Evolutionary conservation across 2,113 vertebrate genomes (phyloP).

Genomic region (Oxyura jamaicensis): DNA sequence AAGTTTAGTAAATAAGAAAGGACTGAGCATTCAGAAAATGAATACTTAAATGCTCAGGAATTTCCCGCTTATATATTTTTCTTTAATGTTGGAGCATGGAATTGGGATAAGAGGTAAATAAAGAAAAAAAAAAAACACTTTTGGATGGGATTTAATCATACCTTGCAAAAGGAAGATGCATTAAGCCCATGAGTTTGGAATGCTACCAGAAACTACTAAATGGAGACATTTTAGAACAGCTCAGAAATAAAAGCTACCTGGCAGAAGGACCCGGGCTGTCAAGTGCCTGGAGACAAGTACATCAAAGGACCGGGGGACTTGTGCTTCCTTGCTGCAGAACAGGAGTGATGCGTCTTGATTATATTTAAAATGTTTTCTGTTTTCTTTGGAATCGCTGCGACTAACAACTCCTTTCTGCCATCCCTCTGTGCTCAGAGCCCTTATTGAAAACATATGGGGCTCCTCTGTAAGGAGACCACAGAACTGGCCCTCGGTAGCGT

Average conservation of each 20-base stretch:
- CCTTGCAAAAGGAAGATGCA: not conserved
- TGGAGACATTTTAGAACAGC: not conserved
- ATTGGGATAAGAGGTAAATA: not conserved
- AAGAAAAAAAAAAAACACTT: not conserved
- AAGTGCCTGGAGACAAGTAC: not conserved
- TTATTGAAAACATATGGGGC: not conserved
- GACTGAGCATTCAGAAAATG: slow-evolving; percentile 11
- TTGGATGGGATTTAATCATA: not conserved
- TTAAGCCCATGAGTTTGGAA: not conserved
- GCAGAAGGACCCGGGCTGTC: not conserved
- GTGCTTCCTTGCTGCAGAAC: not conserved
- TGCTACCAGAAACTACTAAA: not conserved
- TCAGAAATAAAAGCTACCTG: slow-evolving; percentile 18
- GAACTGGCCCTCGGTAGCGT: not conserved
- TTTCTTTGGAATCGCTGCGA: not conserved
- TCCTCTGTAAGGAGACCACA: not conserved
- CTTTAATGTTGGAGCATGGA: not conserved
- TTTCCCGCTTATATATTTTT: not conserved
- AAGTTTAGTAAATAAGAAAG: slow-evolving; percentile 19
- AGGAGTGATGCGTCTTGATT: not conserved
- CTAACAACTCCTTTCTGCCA: not conserved
- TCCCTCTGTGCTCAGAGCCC: not conserved
- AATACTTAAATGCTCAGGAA: not conserved
- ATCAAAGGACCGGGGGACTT: not conserved
- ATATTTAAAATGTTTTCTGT: not conserved